Conservation (phyloP, 2,888 invertebrate genomes). For the Lithophane socia region DNA sequence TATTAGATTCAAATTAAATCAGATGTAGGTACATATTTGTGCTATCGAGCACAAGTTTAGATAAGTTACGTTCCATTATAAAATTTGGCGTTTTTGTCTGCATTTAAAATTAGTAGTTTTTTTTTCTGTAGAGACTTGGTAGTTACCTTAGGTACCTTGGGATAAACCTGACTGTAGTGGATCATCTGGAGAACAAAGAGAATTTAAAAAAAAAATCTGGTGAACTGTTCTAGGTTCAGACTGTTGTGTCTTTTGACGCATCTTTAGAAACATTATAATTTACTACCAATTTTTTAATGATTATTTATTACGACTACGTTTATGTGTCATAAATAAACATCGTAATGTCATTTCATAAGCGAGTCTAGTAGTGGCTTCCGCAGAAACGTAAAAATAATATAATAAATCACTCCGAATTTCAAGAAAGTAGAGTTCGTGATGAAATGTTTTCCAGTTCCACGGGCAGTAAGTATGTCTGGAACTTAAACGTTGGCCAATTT, state of each 20-base stretch:
- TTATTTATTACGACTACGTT: neutral
- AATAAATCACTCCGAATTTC: conserved; percentile 23
- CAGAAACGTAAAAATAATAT: conserved; percentile 12
- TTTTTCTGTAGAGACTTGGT: neutral
- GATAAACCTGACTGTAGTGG: neutral
- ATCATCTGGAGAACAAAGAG: neutral
- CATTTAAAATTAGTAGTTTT: conserved; percentile 14
- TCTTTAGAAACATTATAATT: neutral
- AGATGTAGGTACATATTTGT: neutral
- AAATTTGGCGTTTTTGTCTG: neutral
- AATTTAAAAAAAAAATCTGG: neutral
- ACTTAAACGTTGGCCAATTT: neutral
- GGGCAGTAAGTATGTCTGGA: neutral
- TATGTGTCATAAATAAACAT: conserved; percentile 2
- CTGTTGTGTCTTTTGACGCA: neutral
- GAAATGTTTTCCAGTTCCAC: neutral
- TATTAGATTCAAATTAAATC: conserved; percentile 16
- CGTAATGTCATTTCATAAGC: neutral
- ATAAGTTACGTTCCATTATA: conserved; percentile 9
- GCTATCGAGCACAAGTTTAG: conserved; percentile 10
- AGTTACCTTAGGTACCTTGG: too few species aligned
- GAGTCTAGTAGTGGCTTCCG: neutral
- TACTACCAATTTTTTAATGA: neutral
- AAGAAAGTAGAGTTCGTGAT: conserved; percentile 27
- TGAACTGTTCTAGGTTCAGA: too few species aligned